Conservation (phyloP, 2,888 invertebrate species). For the Bedellia somnulentella region DNA sequence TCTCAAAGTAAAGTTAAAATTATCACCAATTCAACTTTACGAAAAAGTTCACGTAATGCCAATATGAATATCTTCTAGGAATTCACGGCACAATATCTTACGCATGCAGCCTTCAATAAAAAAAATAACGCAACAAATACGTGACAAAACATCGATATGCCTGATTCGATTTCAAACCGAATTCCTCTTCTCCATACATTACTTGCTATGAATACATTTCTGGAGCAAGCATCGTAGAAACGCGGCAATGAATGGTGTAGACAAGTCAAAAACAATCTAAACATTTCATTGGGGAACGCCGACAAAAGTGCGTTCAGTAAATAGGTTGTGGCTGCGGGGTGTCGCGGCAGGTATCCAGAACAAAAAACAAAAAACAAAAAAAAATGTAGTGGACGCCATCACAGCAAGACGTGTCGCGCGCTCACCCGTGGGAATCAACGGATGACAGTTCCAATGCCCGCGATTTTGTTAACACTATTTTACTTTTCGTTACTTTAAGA, state of each 20-base stretch:
- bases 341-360: conserved; percentile 18
- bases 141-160: conserved; percentile 22
- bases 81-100: too few relatives aligned
- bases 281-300: background rate
- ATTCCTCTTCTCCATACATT: conserved; percentile 9
- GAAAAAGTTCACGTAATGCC: too few relatives aligned
- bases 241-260: conserved; percentile 5
- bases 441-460: too few relatives aligned
- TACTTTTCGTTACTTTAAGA: too few relatives aligned
- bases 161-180: conserved; percentile 12
- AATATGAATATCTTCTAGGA: too few relatives aligned
- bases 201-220: conserved; percentile 4
- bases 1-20: too few relatives aligned
- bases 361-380: conserved; percentile 15
- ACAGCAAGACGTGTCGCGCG: conserved; percentile 12
- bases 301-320: conserved; percentile 3
- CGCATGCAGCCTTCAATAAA: too few relatives aligned
- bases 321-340: conserved; percentile 15
- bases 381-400: conserved; percentile 17
- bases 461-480: too few relatives aligned
- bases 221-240: background rate
- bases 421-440: conserved; percentile 2
- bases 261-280: background rate
- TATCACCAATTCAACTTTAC: too few relatives aligned
- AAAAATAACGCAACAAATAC: conserved; percentile 17